These are phyloP conservation scores for Mythimna lalbum DNA, from an alignment of 2,888 invertebrate genomes.

Conservation along the genomic window DNA sequence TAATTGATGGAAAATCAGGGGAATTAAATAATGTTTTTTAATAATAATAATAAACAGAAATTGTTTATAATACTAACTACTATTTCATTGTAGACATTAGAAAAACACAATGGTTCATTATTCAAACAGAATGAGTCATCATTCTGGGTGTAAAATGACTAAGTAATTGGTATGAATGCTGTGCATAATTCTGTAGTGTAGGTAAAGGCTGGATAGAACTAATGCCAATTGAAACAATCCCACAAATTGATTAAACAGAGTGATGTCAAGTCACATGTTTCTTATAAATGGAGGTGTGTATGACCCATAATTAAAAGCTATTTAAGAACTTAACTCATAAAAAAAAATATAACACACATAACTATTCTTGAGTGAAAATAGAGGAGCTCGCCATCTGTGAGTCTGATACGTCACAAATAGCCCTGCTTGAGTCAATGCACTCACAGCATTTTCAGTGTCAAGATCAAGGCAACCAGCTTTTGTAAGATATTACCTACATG, in stretches of 20 bases:
- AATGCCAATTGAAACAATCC: slow-evolving; percentile 25
- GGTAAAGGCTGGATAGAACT: slow-evolving; percentile 30
- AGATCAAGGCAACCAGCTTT: slow-evolving; percentile 68
- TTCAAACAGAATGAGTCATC: slow-evolving; percentile 38
- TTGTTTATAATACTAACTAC: slow-evolving; percentile 26
- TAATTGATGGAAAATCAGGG: not conserved
- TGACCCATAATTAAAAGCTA: not conserved
- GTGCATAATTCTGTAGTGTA: slow-evolving; percentile 22
- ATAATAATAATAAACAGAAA: slow-evolving; percentile 29
- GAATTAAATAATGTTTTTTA: too few relatives aligned
- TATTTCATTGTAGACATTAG: slow-evolving; percentile 40
- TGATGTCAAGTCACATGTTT: slow-evolving; percentile 2
- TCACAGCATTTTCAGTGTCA: slow-evolving; percentile 65
- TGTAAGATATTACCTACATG: slow-evolving; percentile 5
- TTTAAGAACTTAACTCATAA: not conserved
- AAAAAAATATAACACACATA: slow-evolving; percentile 17
- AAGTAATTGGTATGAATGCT: slow-evolving; percentile 50
- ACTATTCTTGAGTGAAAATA: slow-evolving; percentile 46
- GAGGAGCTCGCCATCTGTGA: slow-evolving; percentile 56
- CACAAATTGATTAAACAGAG: slow-evolving; percentile 7
- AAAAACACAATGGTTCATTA: slow-evolving; percentile 45
- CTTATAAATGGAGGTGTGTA: not conserved
- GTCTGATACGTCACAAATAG: slow-evolving; percentile 46
- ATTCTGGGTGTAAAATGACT: slow-evolving; percentile 56
- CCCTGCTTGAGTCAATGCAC: slow-evolving; percentile 62